Evolutionary conservation across 2,888 invertebrate species (phyloP).

Genomic region (Hipparchia sbordonii): DNA sequence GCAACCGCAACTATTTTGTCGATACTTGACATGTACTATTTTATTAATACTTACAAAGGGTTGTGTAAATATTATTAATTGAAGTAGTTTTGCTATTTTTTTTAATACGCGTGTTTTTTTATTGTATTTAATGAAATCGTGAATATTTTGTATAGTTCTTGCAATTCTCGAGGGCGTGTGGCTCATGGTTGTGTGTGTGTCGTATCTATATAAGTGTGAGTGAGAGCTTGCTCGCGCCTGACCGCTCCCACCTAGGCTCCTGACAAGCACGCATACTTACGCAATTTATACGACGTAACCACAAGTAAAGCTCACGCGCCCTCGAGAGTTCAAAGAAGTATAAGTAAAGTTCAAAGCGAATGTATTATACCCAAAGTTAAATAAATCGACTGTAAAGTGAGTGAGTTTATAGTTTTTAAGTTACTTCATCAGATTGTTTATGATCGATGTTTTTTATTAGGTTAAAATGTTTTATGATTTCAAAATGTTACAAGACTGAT

Average conservation of each 20-base stretch:
- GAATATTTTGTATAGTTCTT: constrained; percentile 37
- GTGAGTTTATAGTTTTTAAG: constrained; percentile 31
- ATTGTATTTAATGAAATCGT: constrained; percentile 30
- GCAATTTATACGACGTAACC: too few relatives aligned
- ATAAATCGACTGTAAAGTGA: constrained; percentile 40
- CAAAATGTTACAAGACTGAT: constrained; percentile 42
- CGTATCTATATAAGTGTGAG: too few relatives aligned
- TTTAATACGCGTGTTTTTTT: constrained; percentile 19
- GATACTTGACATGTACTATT: neutral
- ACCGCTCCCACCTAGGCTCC: too few relatives aligned
- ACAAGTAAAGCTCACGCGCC: too few relatives aligned
- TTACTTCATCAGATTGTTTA: constrained; percentile 14
- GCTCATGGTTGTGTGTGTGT: too few relatives aligned
- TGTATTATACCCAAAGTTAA: constrained; percentile 43
- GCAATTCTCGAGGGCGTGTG: too few relatives aligned
- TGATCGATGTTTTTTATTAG: constrained; percentile 8
- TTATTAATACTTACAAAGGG: neutral
- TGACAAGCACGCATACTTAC: too few relatives aligned
- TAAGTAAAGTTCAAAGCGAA: constrained; percentile 60
- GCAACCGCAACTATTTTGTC: constrained; percentile 8
- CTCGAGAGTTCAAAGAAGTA: too few relatives aligned
- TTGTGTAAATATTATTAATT: constrained; percentile 17
- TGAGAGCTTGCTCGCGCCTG: too few relatives aligned
- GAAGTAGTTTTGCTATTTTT: constrained; percentile 27
- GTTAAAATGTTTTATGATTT: constrained; percentile 13